Conservation (phyloP, 2,888 invertebrate genomes). For the Catocala fraxini region DNA sequence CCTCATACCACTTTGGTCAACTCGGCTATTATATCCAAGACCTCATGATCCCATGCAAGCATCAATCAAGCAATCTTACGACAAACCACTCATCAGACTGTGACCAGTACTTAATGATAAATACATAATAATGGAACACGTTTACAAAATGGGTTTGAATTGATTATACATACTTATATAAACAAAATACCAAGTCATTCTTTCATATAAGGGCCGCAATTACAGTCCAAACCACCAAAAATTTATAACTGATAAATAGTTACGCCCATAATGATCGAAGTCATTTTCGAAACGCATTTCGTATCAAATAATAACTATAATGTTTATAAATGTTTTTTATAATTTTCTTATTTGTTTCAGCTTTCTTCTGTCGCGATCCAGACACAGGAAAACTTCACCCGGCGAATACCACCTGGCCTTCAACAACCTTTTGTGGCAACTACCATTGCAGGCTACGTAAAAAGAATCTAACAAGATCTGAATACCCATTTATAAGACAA, state of each 20-base stretch:
- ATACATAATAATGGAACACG: no score
- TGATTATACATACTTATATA: no score
- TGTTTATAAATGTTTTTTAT: neutral
- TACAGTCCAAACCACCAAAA: conserved; percentile 2
- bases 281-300: conserved; percentile 5
- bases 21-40: no score
- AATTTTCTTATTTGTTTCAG: conserved; percentile 62
- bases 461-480: conserved; percentile 52
- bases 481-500: conserved; percentile 55
- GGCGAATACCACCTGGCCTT: conserved; percentile 77
- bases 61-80: no score
- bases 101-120: no score
- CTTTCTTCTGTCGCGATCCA: conserved; percentile 78
- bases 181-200: conserved; percentile 18
- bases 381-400: conserved; percentile 75
- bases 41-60: no score
- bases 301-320: conserved; percentile 1
- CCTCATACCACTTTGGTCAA: no score
- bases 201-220: neutral
- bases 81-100: no score
- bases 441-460: conserved; percentile 77
- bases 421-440: conserved; percentile 78
- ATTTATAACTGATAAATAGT: conserved; percentile 3
- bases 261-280: neutral
- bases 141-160: no score